Evolutionary conservation across 2,797 vertebrate species (phyloP).

Genomic region (Falco cherrug): DNA sequence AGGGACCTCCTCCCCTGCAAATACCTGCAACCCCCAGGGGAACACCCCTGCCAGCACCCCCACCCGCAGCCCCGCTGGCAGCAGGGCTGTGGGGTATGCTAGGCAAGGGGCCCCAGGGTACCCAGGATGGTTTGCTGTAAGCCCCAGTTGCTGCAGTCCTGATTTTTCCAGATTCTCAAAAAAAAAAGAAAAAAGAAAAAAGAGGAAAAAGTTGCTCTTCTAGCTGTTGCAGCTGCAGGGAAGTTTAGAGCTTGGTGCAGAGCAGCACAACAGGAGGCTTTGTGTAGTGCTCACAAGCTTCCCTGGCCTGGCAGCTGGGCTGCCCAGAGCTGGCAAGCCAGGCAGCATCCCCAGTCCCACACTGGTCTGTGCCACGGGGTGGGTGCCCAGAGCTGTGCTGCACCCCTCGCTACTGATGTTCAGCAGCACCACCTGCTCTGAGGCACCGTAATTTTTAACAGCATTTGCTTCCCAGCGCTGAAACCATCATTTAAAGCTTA

Average conservation of each 20-base stretch:
- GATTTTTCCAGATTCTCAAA: neutral
- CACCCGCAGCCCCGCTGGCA: neutral
- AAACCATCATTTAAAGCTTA: neutral
- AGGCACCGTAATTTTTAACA: neutral
- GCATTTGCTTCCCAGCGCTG: fast-evolving
- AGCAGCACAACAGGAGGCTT: neutral
- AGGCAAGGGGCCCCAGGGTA: neutral
- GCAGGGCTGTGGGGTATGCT: neutral
- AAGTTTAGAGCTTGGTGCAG: neutral
- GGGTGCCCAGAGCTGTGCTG: neutral
- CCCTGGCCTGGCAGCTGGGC: neutral
- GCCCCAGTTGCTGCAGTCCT: neutral
- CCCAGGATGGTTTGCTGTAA: neutral
- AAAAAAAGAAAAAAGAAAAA: neutral
- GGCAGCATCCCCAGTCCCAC: neutral
- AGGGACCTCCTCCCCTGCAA: neutral
- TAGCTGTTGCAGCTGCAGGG: neutral
- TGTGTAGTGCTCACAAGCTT: neutral
- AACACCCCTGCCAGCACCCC: neutral
- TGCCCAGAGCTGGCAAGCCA: neutral
- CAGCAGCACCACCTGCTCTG: fast-evolving
- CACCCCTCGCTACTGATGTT: neutral
- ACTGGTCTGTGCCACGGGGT: neutral
- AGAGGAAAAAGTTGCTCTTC: neutral
- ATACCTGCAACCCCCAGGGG: neutral